phyloP scores from a whole-genome alignment of 2,888 invertebrate species.

The Cosmia pyralina region DNA sequence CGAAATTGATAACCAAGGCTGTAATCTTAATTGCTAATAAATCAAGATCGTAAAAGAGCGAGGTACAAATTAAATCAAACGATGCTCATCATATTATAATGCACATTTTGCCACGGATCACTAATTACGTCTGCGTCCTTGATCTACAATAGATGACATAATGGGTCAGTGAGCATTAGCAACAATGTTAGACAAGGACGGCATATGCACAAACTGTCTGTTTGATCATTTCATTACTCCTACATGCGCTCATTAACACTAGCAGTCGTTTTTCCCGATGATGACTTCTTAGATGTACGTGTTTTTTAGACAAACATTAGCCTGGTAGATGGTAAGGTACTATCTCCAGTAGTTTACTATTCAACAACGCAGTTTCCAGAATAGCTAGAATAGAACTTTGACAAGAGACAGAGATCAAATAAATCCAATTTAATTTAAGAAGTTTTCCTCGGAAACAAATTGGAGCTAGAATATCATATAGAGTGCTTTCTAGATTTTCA shows the following conservation, averaged over 20 bases:
- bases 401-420: not conserved
- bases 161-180: conserved; percentile 64
- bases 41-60: conserved; percentile 30
- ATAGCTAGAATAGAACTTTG: not conserved
- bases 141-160: conserved; percentile 70
- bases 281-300: conserved; percentile 8
- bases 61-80: conserved; percentile 42
- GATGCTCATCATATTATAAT: conserved; percentile 43
- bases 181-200: conserved; percentile 53
- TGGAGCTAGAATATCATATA: conserved; percentile 1
- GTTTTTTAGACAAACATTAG: conserved; percentile 10
- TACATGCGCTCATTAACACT: conserved; percentile 54
- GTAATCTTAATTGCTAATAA: conserved; percentile 49
- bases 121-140: conserved; percentile 72
- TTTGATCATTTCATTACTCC: conserved; percentile 56
- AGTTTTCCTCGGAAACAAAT: not conserved
- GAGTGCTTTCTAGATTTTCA: conserved; percentile 3
- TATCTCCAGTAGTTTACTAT: not conserved
- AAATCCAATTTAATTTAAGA: conserved; percentile 1
- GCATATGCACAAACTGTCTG: conserved; percentile 35
- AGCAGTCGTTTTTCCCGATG: conserved; percentile 30
- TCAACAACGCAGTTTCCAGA: not conserved
- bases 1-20: conserved; percentile 39
- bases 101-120: conserved; percentile 64
- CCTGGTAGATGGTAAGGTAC: not conserved